Evolutionary conservation across 2,113 vertebrate species (phyloP).

Genomic region (Hippocampus guttulatus): DNA sequence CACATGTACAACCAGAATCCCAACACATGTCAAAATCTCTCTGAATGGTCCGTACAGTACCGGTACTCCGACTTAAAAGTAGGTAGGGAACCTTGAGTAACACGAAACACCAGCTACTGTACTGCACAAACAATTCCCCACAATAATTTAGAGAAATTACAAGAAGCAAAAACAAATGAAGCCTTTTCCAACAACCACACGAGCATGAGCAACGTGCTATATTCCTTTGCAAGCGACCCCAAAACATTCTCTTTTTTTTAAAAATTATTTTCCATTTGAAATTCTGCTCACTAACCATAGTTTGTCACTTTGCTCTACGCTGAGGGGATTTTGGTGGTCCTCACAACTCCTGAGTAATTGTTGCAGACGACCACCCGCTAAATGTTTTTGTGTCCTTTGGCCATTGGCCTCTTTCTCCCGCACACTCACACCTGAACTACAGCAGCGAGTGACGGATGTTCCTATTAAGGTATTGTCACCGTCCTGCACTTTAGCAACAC

Average conservation of each 20-base stretch:
- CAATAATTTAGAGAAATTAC: too few relatives aligned
- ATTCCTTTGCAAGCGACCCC: too few relatives aligned
- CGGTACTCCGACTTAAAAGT: too few relatives aligned
- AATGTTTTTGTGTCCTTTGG: constrained; percentile 49
- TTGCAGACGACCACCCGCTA: constrained; percentile 45
- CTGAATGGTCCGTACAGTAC: too few relatives aligned
- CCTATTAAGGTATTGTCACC: constrained; percentile 3
- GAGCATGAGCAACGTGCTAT: too few relatives aligned
- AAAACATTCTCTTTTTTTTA: too few relatives aligned
- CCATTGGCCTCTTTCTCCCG: neutral
- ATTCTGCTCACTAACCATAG: neutral
- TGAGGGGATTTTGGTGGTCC: constrained; percentile 42
- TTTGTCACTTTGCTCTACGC: constrained; percentile 52
- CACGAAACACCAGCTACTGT: too few relatives aligned
- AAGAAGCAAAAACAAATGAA: too few relatives aligned
- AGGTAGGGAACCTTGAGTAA: too few relatives aligned
- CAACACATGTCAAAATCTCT: too few relatives aligned
- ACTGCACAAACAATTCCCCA: too few relatives aligned
- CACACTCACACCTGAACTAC: constrained; percentile 27
- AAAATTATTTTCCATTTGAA: neutral
- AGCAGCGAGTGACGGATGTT: constrained; percentile 14
- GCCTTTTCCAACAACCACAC: too few relatives aligned
- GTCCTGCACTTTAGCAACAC: neutral
- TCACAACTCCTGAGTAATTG: constrained; percentile 50
- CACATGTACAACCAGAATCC: neutral